phyloP scores from a whole-genome alignment of 2,113 vertebrate genomes.

The Phoenicopterus ruber region DNA sequence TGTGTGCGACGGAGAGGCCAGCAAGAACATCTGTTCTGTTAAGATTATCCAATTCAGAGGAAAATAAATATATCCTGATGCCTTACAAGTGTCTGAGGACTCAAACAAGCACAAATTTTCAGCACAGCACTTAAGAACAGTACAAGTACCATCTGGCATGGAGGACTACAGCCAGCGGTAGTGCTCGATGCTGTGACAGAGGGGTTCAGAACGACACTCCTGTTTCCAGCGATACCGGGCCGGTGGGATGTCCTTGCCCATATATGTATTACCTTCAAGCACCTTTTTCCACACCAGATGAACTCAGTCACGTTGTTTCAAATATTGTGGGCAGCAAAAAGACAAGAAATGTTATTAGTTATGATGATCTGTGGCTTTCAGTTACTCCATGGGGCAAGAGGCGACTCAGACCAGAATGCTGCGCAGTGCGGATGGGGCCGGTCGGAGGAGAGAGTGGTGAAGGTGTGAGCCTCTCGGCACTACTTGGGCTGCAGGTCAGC shows the following conservation, averaged over 20 bases:
- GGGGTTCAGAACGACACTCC: neutral
- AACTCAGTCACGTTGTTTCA: neutral
- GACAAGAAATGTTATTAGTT: neutral
- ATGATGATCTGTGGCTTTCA: neutral
- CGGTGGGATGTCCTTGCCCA: neutral
- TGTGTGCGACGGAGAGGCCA: neutral
- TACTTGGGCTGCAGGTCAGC: neutral
- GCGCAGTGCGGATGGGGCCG: rapidly evolving
- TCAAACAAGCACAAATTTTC: neutral
- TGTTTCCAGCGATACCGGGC: neutral
- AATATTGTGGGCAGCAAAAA: neutral
- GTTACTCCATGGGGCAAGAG: neutral
- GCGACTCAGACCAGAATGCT: neutral
- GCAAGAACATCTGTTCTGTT: neutral
- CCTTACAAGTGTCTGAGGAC: neutral
- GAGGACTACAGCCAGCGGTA: neutral
- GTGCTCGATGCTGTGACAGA: neutral
- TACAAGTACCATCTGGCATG: neutral
- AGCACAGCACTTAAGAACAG: neutral
- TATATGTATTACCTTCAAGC: neutral
- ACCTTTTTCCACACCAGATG: neutral
- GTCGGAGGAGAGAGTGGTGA: neutral
- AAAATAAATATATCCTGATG: neutral
- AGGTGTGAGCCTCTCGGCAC: neutral
- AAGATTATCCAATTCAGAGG: neutral